Evolutionary conservation across 2,797 vertebrate species (phyloP).

Genomic region (Novumbra hubbsi): DNA sequence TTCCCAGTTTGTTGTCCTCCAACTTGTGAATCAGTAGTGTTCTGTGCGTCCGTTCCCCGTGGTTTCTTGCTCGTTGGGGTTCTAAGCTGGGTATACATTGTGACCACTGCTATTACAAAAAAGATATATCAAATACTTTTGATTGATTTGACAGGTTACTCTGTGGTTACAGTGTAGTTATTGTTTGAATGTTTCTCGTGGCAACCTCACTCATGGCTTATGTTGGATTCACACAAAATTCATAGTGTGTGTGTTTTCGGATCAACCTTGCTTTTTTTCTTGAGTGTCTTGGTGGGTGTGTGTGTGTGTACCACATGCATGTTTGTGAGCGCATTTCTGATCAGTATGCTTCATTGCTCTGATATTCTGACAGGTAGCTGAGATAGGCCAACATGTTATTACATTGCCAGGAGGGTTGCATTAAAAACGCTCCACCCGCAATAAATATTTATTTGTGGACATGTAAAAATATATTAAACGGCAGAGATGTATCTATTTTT

Average conservation of each 20-base stretch:
- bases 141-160: not conserved
- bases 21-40: not conserved
- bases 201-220: slow-evolving; percentile 6
- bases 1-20: not conserved
- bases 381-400: slow-evolving; percentile 36
- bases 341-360: slow-evolving; percentile 21
- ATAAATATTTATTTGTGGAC: slow-evolving; percentile 43
- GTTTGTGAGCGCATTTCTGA: not conserved
- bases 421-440: slow-evolving; percentile 34
- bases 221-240: not conserved
- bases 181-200: slow-evolving; percentile 13
- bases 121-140: too few species aligned
- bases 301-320: not conserved
- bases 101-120: too few species aligned
- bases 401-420: slow-evolving; percentile 36
- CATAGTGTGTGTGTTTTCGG: not conserved
- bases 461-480: slow-evolving; percentile 29
- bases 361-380: slow-evolving; percentile 36
- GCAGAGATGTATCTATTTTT: slow-evolving; percentile 15
- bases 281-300: slow-evolving; percentile 10
- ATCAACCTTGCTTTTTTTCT: slow-evolving; percentile 7
- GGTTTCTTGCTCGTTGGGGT: too few species aligned
- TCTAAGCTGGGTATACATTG: too few species aligned
- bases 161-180: slow-evolving; percentile 5
- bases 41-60: too few species aligned